These are phyloP conservation scores for Sturnus vulgaris DNA, from an alignment of 2,113 vertebrate species.

Conservation along the genomic window DNA sequence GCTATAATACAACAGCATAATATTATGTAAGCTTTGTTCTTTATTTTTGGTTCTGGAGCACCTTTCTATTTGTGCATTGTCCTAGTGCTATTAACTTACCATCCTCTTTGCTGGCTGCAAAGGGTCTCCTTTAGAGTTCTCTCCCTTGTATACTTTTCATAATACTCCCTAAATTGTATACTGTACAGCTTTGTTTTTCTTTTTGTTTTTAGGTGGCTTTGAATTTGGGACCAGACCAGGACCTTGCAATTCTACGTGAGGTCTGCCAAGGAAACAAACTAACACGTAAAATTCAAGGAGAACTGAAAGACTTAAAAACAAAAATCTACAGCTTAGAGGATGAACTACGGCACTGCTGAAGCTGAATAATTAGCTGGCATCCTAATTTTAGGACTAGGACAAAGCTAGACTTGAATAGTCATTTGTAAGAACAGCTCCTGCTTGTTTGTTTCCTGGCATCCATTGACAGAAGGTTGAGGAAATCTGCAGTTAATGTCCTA, in stretches of 20 bases:
- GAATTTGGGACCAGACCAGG: conserved; percentile 82
- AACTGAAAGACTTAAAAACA: conserved; percentile 86
- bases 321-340: conserved; percentile 91
- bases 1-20: neutral
- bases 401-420: neutral
- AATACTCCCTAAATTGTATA: neutral
- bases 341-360: conserved; percentile 83
- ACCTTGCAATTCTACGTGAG: conserved; percentile 87
- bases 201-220: conserved; percentile 76
- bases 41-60: neutral
- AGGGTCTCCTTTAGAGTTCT: neutral
- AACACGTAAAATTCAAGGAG: conserved; percentile 85
- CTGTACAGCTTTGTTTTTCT: neutral
- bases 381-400: neutral
- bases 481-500: neutral
- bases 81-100: neutral
- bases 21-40: neutral
- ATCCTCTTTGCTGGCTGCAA: neutral
- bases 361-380: neutral
- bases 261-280: conserved; percentile 83
- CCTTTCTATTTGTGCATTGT: neutral
- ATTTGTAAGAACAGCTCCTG: neutral
- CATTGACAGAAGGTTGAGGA: neutral
- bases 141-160: neutral
- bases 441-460: neutral